Base-by-base conservation (phyloP, 2,113 vertebrate species). In the Pseudolaguvia tuberculata region DNA sequence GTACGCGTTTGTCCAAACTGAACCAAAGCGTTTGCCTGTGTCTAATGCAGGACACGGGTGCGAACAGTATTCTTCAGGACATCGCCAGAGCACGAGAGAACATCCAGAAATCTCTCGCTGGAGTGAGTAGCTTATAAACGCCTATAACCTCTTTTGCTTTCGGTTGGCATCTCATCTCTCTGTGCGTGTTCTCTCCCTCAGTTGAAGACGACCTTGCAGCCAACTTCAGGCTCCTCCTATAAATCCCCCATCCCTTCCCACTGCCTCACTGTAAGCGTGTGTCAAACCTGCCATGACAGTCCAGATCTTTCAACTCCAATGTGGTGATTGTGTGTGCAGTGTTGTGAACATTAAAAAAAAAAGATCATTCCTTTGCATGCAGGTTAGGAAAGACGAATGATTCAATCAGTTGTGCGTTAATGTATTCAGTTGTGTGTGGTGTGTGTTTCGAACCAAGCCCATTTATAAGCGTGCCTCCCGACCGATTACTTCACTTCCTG, bases 21-120 rank as follows among this genome's bases (percentile, higher is more conserved):
- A 5, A 48, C 23, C 14, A 0, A 2, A 5, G 7, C 6, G 18
- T 20, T 53, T 88, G 86, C 53, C 83, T 85, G 87, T 87, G 89
- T 84, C 0, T 61, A 85, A 69, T 84, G 69, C 78, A 98, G 96
- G 94, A 96, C 85, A 91, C 92, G 18, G 95, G 95, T 70, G 91
- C 94, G 39, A 98, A 94, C 87, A 91, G 86, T 83, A 98, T 99
- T 84, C 92, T 99, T 51, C 94, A 94, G 66, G 96, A 99, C 92
- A 99, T 99, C 72, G 96, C 95, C 35, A 90, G 95, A 83, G 96
- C 96, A 80, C 90, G 96, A 80, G 95, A 98, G 87, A 99, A 98
- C 92, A 99, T 99, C 91, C 96, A 99, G 94, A 99, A 96, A 83
- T 99, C 96, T 72, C 92, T 99, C 83, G 95, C 96, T 73, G 96